Conservation (phyloP, 2,888 invertebrate genomes). For the Oegoconia quadripuncta region DNA sequence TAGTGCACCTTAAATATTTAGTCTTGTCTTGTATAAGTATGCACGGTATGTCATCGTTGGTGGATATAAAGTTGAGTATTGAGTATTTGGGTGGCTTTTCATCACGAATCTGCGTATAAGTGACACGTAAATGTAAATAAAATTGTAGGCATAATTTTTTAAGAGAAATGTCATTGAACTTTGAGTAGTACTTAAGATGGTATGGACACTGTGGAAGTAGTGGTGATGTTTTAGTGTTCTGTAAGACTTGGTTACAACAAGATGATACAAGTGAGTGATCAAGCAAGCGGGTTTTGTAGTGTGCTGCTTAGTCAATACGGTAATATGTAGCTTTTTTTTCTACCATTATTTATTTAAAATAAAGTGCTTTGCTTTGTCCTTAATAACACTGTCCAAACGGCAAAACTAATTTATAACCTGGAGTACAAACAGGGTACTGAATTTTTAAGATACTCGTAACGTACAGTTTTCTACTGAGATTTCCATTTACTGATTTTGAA, state of each 20-base stretch:
- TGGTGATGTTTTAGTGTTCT: slow-evolving; percentile 5
- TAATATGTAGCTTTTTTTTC: slow-evolving; percentile 30
- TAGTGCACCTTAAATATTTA: slow-evolving; percentile 22
- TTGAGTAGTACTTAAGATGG: not conserved
- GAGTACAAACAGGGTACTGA: no score
- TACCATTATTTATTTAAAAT: not conserved
- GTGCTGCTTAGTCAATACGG: slow-evolving; percentile 55
- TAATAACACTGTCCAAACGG: no score
- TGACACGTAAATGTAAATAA: slow-evolving; percentile 2
- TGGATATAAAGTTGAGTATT: slow-evolving; percentile 22
- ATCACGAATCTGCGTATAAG: slow-evolving; percentile 1
- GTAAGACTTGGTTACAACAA: slow-evolving; percentile 4
- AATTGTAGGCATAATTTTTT: slow-evolving; percentile 1
- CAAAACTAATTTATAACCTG: no score
- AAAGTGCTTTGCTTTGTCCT: no score
- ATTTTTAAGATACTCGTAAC: no score
- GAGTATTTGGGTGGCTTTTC: slow-evolving; percentile 13
- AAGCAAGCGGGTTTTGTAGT: slow-evolving; percentile 34
- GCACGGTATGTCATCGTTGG: slow-evolving; percentile 15
- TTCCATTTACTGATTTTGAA: no score
- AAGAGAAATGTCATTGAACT: slow-evolving; percentile 3
- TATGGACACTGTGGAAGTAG: not conserved
- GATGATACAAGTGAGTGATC: slow-evolving; percentile 24
- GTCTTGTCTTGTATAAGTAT: no score
- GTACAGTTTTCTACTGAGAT: no score